Base-by-base conservation (phyloP, 2,797 vertebrate genomes). In the Platyrinchus mystaceus region DNA sequence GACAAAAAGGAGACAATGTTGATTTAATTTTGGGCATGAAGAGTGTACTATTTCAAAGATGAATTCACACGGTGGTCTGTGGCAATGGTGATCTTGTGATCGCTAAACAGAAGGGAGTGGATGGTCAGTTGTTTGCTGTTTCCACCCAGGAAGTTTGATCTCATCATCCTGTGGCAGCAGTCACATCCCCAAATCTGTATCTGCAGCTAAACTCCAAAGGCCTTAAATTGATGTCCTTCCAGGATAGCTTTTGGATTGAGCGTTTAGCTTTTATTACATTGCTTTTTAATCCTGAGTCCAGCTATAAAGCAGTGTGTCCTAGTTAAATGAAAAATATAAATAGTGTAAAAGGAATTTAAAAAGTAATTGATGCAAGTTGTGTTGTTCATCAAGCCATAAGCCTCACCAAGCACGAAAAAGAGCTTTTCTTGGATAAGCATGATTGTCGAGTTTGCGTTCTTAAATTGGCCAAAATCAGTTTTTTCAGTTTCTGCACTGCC, bases 91-190 rank as follows among this genome's bases (percentile, higher is more conserved):
- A 74, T 89, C 71, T 76, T 95, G 74, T 90, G 67, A 63, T 22
- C 0, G 0, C 67, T 96, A 96, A 95, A 82, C 82, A 92, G 89
- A 90, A 94, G 82, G 78, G 84, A 95, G 27, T 1, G 8, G 55
- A 94, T 91, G 87, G 87, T 88, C 75, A 86, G 59, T 89, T 88
- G 85, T 93, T 95, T 15, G 18, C 60, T 12, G 5, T 68, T 93
- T 91, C 91, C 76, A 91, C 73, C 83, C 92, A 76, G 53, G 81
- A 81, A 80, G 81, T 89, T 94, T 94, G 75, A 94, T 92, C 78
- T 80, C 71, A 80, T 70, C 9, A 6, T 83, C 69, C 76, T 18
- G 17, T 67, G 69, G 69, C 91, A 86, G 85, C 70, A 93, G 59
- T 77, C 83, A 56, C n/a, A 74, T 83, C 73, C 63, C n/a, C 44